Evolutionary conservation across 2,797 vertebrate species (phyloP).

Genomic region (Rhinogobio ventralis): DNA sequence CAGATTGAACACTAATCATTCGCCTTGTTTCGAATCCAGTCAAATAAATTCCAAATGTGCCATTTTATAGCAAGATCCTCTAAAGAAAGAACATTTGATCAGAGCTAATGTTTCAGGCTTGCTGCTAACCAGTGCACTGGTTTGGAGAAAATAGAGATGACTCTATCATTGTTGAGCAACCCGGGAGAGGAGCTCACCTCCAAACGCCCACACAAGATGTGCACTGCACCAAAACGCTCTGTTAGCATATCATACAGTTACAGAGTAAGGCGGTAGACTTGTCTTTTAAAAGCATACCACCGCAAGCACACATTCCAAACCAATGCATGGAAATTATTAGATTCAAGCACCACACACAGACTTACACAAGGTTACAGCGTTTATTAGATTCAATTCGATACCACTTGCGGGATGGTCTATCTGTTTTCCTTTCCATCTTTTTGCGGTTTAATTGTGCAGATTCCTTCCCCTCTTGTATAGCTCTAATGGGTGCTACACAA

Average conservation of each 20-base stretch:
- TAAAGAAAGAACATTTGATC: slow-evolving; percentile 21
- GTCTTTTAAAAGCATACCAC: slow-evolving; percentile 42
- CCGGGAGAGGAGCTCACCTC: slow-evolving; percentile 38
- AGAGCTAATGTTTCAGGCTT: not conserved
- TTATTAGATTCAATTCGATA: slow-evolving; percentile 45
- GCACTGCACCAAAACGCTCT: slow-evolving; percentile 37
- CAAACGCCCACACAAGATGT: slow-evolving; percentile 26
- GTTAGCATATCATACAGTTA: not conserved
- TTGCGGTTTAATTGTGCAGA: slow-evolving; percentile 45
- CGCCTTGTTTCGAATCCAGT: slow-evolving; percentile 24
- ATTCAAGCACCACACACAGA: slow-evolving; percentile 28
- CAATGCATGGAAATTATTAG: slow-evolving; percentile 24
- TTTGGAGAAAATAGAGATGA: slow-evolving; percentile 35
- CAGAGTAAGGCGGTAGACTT: slow-evolving; percentile 11
- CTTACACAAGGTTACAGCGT: slow-evolving; percentile 8
- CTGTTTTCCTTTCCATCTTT: slow-evolving; percentile 24
- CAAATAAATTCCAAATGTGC: slow-evolving; percentile 26
- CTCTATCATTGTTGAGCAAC: slow-evolving; percentile 38
- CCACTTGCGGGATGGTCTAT: slow-evolving; percentile 17
- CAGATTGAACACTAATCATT: slow-evolving; percentile 39
- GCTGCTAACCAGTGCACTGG: slow-evolving; percentile 7
- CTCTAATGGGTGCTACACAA: slow-evolving; percentile 62
- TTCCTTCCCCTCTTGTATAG: slow-evolving; percentile 46
- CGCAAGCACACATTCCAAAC: slow-evolving; percentile 27
- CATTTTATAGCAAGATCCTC: slow-evolving; percentile 25